Base-by-base conservation (phyloP, 1,140 invertebrate genomes). In the Drosophila sulfurigaster region DNA sequence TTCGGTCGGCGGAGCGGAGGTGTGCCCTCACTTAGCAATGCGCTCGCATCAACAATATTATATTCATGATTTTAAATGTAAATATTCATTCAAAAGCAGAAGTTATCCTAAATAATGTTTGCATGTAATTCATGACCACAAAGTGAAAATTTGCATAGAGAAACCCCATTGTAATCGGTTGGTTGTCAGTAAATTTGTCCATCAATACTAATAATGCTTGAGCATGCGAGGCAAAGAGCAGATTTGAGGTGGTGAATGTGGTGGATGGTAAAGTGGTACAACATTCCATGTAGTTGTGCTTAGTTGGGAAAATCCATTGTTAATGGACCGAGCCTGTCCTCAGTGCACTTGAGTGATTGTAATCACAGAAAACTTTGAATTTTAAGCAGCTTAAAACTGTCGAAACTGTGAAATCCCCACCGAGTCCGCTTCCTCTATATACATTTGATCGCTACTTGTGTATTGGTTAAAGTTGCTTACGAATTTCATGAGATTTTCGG, bases 321-420 rank as follows among this genome's bases (percentile, higher is more conserved):
- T 86, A 79, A 87, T 82, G 82, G 70, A 46, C 51, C 69, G 52
- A 46, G 48, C 52, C 58, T 79, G 68, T 72, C 43, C 52, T 58
- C 16, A 5, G 30, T 35, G 45, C 60, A 75, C 57, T 70, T 74
- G 69, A 81, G 65, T 78, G 82, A 78, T 86, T 76, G 68, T 59
- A 81, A 77, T 85, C 78, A 67, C 67, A 63, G 62, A 70, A 66
- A 78, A 88, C 79, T 88, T 87, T 80, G 69, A 78, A 88, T 78
- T 78, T 78, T 88, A 88, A 88, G 83, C 83, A 56, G 82, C 83
- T 87, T 87, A 82, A 46, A 62, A 56, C 52, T 70, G 30, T n/a
- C 38, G 45, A 3, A 25, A n/a, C 28, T n/a, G 15, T 35, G 15
- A 20, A 49, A 13, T 30, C 11, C 32, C 38, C 16, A 49, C 16